phyloP scores from a whole-genome alignment of 2,797 vertebrate genomes.

The Hylomyscus alleni region DNA sequence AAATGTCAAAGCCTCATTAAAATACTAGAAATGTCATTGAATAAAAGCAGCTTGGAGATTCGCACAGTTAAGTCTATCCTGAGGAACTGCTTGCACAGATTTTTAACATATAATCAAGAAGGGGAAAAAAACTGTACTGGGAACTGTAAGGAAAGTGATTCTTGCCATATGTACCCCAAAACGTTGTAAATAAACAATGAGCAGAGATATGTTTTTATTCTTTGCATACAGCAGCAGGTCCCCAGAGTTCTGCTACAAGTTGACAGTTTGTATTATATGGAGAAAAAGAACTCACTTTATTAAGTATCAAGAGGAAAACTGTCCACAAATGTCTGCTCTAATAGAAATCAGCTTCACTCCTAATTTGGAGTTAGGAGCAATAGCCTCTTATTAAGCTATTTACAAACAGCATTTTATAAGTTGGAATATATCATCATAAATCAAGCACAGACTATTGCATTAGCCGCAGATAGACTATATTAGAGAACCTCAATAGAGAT shows the following conservation, averaged over 20 bases:
- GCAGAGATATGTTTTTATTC: conserved; percentile 75
- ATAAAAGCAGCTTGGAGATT: conserved; percentile 80
- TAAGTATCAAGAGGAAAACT: conserved; percentile 73
- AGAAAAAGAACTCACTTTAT: conserved; percentile 81
- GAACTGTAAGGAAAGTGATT: conserved; percentile 81
- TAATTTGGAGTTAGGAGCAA: conserved; percentile 82
- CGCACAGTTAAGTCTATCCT: conserved; percentile 72
- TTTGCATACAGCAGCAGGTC: conserved; percentile 76
- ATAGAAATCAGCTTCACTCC: conserved; percentile 81
- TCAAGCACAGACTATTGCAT: conserved; percentile 76
- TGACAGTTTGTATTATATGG: conserved; percentile 56
- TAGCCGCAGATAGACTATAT: conserved; percentile 77
- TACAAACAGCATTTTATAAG: conserved; percentile 77
- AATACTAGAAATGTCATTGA: conserved; percentile 85
- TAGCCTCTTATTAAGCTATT: conserved; percentile 82
- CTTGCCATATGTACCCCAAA: conserved; percentile 75
- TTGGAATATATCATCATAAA: conserved; percentile 83
- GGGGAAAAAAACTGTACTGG: conserved; percentile 54
- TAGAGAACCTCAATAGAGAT: conserved; percentile 78
- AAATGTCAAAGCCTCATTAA: conserved; percentile 86
- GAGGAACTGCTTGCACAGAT: conserved; percentile 70
- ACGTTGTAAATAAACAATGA: conserved; percentile 85
- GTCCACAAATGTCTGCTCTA: conserved; percentile 77
- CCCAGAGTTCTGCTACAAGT: conserved; percentile 78
- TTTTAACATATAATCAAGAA: conserved; percentile 81